Base-by-base conservation (phyloP, 2,888 invertebrate species). In the Limnephilus auricula region DNA sequence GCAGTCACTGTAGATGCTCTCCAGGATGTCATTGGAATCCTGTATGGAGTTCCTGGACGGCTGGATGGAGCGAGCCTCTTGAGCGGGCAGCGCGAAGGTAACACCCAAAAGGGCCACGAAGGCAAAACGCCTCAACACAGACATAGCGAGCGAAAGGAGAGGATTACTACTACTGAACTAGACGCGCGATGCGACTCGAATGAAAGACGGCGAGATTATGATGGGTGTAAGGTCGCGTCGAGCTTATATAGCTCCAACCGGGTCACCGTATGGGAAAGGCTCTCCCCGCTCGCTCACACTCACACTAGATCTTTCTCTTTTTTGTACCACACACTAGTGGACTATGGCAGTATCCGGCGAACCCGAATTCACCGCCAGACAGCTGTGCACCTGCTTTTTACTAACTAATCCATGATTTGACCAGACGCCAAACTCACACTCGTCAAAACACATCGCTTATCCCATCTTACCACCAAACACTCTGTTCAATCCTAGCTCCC, bases 21-120 rank as follows among this genome's bases (percentile, higher is more conserved):
- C 97, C 96, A 98, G 97, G 92, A 98, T 96, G 94, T 98, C 98
- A 94, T 97, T 98, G 94, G 98, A 98, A 89, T 96, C 96, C 94
- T 97, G 97, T 93, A 97, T 96, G 93, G 96, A 95, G 94, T 97
- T 97, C 93, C 96, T 95, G 91, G 96, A 95, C 93, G 95, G 95
- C 78, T 93, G 93, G 90, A 94, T 94, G 92, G 95, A 95, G 86
- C 96, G 95, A 92, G 97, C 96, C 94, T 98, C 97, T 95, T 96
- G 97, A 88, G 98, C 97, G 94, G 98, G 98, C 93, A 97, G 96
- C 93, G 97, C 97, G 94, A 95, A 94, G 93, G 96, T 96, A 93
- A 96, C 95, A 93, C 95, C 95, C 90, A 95, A 93, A 92, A 95
- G 94, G 91, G 95, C 89, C 65, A 93, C 93, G 91, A 95, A 92